Base-by-base conservation (phyloP, 2,797 vertebrate genomes). In the Typhlichthys eigenmanni region DNA sequence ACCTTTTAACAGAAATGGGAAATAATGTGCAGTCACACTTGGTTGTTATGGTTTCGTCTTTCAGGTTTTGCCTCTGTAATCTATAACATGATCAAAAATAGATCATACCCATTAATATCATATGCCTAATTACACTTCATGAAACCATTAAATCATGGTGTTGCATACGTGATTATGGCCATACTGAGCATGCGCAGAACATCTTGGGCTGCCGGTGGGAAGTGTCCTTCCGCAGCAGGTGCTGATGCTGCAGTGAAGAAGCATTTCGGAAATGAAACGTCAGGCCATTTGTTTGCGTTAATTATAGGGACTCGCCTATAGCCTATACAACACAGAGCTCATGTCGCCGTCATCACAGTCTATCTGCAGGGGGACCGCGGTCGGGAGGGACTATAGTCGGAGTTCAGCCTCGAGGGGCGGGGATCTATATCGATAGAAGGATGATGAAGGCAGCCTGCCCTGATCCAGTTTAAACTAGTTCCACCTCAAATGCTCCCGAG, bases 391-490 rank as follows among this genome's bases (percentile, higher is more conserved):
- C 34, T 46, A 4, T 49, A 29, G 48, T 54, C 14, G 48, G 60
- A 66, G 47, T 34, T 68, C 49, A 71, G 65, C 24, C 74, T 80
- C 58, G 81, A 75, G 75, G 52, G 66, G 64, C 68, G 62, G 47
- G 55, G 85, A 76, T 69, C 70, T 69, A 85, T 75, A 86, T 88
- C 84, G 80, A 83, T 83, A 81, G 84, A 66, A 78, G 72, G 76
- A 78, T 80, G 84, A 78, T 81, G 84, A 69, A 80, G 72, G 76
- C 76, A 80, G 74, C 62, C 72, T 70, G 58, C 7, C 70, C 57
- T 56, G 76, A 92, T 88, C 91, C 89, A 86, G 90, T 92, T 88
- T 81, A 81, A 90, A 91, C 91, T 91, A 88, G 92, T 91, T 90
- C 72, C 76, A 78, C 80, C 66, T 64, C 59, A 51, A 43, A 71